Evolutionary conservation across 2,113 vertebrate genomes (phyloP).

Genomic region (Machaerirhynchus nigripectus): DNA sequence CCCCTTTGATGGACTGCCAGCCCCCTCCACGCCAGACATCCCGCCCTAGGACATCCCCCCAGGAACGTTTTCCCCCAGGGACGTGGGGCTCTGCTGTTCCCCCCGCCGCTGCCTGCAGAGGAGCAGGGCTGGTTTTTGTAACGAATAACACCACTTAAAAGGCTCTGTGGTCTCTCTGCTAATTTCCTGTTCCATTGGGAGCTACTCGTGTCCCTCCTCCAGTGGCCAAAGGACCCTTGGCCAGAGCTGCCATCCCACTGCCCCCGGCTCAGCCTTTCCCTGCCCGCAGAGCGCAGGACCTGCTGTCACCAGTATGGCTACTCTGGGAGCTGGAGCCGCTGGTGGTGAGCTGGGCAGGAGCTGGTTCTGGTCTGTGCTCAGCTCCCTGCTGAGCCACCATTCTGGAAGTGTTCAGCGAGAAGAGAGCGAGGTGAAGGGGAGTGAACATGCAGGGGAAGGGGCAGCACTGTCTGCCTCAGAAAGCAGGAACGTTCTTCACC

Average conservation of each 20-base stretch:
- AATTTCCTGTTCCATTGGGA: rapidly evolving
- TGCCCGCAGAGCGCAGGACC: neutral
- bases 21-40: rapidly evolving
- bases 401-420: neutral
- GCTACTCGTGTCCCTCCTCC: rapidly evolving
- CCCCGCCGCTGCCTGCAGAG: rapidly evolving
- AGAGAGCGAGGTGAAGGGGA: rapidly evolving
- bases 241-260: neutral
- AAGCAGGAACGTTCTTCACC: rapidly evolving
- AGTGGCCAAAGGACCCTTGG: neutral
- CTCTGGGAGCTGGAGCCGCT: neutral
- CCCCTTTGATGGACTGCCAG: neutral
- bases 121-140: neutral
- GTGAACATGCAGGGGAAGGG: neutral
- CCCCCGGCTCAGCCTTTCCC: rapidly evolving
- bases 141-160: neutral
- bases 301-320: neutral
- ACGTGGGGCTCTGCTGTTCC: neutral
- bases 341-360: neutral
- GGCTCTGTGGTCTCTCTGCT: neutral
- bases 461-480: neutral
- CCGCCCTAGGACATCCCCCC: rapidly evolving
- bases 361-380: neutral
- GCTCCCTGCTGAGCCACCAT: neutral
- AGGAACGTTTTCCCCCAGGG: neutral